Base-by-base conservation (phyloP, 2,888 invertebrate genomes). In the Hypomecis punctinalis region DNA sequence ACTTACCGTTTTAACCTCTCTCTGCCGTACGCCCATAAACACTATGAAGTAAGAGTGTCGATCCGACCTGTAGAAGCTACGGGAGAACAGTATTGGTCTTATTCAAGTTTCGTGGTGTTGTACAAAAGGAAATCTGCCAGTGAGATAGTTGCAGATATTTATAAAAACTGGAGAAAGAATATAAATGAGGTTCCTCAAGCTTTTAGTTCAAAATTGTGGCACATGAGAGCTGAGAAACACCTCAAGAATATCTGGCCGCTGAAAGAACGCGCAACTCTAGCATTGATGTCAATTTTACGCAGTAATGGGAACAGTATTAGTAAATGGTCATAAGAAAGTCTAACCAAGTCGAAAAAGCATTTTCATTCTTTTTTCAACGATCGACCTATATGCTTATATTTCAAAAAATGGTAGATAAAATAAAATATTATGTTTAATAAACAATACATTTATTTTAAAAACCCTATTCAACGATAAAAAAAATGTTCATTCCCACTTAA, bases 161-260 rank as follows among this genome's bases (percentile, higher is more conserved):
- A 94, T 80, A 88, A 97, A 33, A 97, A 97, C 82, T 97, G 97
- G 97, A 95, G 96, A 79, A 94, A 10, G 91, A 93, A 42, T 93
- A 94, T 77, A 93, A 95, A 72, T 94, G 95, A 74, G 97, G 97
- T 79, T 97, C 97, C 11, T 94, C 94, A 5, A 94, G 96, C 76
- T 96, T 97, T 78, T 91, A 91, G 2, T 97, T 97, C 80, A 88
- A 93, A 69, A 93, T 96, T n/a, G 84, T 89, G 45, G 77, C 85
- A n/a, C 0, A 47, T 47, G 47, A 47, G 23, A 23, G 23, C 23
- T 23, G 23, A 47, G 47, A 47, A 47, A 10, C 47, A 23, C 6
- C 33, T 47, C 6, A 23, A 23, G 1, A 23, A 33, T 0, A 10
- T 4, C 13, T 47, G 47, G 47, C 23, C 6, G n/a, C 6, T 6